Evolutionary conservation across 2,113 vertebrate species (phyloP), one percentile per base, ranked within the genome.

Genomic region (Sciurus niger): DNA sequence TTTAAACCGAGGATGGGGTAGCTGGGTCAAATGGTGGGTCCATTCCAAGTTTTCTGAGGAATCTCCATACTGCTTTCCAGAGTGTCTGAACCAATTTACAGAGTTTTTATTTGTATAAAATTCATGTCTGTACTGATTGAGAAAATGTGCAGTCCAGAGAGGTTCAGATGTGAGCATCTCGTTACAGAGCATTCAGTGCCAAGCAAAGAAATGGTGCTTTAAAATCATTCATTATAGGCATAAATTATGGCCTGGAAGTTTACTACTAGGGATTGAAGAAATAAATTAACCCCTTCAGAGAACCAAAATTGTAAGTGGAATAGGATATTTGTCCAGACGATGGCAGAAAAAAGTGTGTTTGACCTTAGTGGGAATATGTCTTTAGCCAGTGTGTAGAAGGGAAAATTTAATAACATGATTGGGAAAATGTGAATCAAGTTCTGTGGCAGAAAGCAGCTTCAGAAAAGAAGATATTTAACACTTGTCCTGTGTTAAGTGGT

Each of bases 391-490:
- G 6, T 6, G 6, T 11, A 3, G 14, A 43, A 40, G 20, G 48
- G 8, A 22, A 68, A 37, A 48, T 2, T 40, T 30, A 40, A 13
- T 37, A 12, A 30, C 72, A 70, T 11, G 2, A 60, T 43, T 78
- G 32, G 16, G 17, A 46, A 83, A 76, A 82, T 3, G 9, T 43
- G 10, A 67, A 76, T 48, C 32, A 67, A 40, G 13, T 32, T 2
- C 14, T 55, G 32, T 37, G 30, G 13, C 58, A 95, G 32, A 82
- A 92, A 84, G 9, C 68, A 16, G 1, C 53, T 89, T 11, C 1
- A 51, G 32, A 37, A 87, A 32, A 80, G 92, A 37, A 80, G 92
- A 51, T 67, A 84, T 79, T 74, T 96, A 13, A 24, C 73, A 55
- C 8, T 65, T 58, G 2, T 32, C 28, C 4, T 43, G 4, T 48